These are phyloP conservation scores for Rhabdomys dilectus DNA, from an alignment of 2,113 vertebrate species.

Conservation along the genomic window DNA sequence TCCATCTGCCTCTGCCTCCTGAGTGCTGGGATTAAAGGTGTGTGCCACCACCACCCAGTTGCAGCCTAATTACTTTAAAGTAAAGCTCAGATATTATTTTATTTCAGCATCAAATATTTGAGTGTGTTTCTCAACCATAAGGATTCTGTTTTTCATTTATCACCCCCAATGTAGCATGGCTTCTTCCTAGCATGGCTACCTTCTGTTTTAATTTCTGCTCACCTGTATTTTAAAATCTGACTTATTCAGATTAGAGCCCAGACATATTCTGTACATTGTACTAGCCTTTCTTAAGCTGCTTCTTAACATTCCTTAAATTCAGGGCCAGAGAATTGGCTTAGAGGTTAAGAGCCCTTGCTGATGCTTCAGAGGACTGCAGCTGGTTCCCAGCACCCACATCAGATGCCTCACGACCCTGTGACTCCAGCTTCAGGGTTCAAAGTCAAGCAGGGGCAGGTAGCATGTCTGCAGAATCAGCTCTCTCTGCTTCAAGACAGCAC, in stretches of 20 bases:
- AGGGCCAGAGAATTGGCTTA: neutral
- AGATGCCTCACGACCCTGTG: neutral
- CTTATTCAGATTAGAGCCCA: slow-evolving; percentile 19
- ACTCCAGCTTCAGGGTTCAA: neutral
- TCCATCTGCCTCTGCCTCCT: neutral
- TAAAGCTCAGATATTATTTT: neutral
- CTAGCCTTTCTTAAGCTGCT: slow-evolving; percentile 1
- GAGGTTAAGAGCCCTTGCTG: neutral
- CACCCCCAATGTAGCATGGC: neutral
- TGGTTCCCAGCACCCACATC: neutral
- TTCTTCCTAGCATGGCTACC: neutral
- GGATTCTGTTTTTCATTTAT: neutral
- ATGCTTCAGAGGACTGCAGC: neutral
- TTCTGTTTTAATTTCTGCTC: neutral
- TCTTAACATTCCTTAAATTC: neutral
- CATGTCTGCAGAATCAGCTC: neutral
- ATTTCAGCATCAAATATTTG: slow-evolving; percentile 3
- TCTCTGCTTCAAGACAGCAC: neutral
- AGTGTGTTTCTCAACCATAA: neutral
- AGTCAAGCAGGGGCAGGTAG: neutral
- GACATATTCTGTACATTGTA: neutral
- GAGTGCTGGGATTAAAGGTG: neutral
- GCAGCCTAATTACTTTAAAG: slow-evolving; percentile 9
- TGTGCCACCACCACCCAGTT: neutral
- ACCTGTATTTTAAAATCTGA: neutral